A percentile compares a stretch with the other conserved stretches of the same genome.
Evolutionary conservation across 2,113 vertebrate genomes (phyloP).

Genomic region (Atrichornis clamosus): DNA sequence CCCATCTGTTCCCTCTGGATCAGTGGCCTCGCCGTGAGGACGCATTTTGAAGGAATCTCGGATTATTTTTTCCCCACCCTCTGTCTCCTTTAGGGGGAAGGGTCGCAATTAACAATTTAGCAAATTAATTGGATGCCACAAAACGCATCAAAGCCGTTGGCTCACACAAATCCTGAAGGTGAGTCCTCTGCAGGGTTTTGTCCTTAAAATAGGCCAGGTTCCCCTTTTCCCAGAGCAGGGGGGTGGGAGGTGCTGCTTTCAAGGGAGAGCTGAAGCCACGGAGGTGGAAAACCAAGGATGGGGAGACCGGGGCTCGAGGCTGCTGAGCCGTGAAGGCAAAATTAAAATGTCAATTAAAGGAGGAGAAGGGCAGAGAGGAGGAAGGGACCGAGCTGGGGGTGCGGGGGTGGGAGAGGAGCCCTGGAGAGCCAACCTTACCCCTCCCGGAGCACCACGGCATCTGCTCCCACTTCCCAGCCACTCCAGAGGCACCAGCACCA

Average conservation of each 20-base stretch:
- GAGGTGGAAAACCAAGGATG: not conserved
- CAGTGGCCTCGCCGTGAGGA: not conserved
- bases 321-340: not conserved
- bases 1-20: not conserved
- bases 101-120: not conserved
- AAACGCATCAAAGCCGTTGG: not conserved
- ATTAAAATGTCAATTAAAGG: not conserved
- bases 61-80: not conserved
- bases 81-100: not conserved
- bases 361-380: not conserved
- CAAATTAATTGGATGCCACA: not conserved
- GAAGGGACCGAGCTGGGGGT: not conserved
- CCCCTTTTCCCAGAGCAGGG: not conserved
- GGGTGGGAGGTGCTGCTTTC: not conserved
- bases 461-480: not conserved
- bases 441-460: not conserved
- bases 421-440: not conserved
- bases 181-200: not conserved
- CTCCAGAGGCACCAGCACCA: not conserved
- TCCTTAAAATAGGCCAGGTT: not conserved
- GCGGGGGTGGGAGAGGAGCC: not conserved
- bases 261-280: not conserved
- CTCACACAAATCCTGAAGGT: not conserved
- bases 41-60: rapidly evolving
- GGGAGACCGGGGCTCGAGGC: not conserved